Evolutionary conservation across 2,888 invertebrate genomes (phyloP).

Genomic region (Halictus ligatus): DNA sequence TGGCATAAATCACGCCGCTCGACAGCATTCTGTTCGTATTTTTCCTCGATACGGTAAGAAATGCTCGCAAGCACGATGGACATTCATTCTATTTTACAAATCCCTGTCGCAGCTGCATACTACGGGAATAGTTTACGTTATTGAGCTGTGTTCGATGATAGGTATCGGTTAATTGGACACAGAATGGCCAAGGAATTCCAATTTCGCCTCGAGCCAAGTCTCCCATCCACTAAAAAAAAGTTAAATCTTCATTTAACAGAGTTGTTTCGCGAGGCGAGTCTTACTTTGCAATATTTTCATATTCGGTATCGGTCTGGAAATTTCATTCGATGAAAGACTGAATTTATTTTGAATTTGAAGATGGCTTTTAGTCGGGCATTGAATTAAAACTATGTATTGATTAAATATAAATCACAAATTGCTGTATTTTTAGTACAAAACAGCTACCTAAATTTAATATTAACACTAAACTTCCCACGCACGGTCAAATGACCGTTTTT

Average conservation of each 20-base stretch:
- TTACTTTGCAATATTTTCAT: not conserved
- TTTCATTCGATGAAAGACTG: no score
- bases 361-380: not conserved
- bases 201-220: not conserved
- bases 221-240: not conserved
- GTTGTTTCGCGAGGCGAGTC: not conserved
- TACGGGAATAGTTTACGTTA: not conserved
- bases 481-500: no score
- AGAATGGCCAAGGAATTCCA: not conserved
- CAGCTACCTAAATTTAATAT: not conserved
- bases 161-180: not conserved
- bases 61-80: not conserved
- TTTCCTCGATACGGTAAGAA: conserved; percentile 16
- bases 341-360: not conserved
- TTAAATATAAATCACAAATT: not conserved
- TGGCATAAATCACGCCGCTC: conserved; percentile 40
- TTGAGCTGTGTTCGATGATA: not conserved
- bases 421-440: not conserved
- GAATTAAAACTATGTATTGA: not conserved
- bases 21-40: conserved; percentile 40
- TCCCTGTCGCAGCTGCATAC: not conserved
- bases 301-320: not conserved
- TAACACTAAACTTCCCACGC: no score
- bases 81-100: not conserved
- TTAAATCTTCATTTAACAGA: not conserved